Percentiles rank a stretch among this genome's conserved stretches.
phyloP scores from a whole-genome alignment of 2,113 vertebrate species.

The Hepsetus odoe region DNA sequence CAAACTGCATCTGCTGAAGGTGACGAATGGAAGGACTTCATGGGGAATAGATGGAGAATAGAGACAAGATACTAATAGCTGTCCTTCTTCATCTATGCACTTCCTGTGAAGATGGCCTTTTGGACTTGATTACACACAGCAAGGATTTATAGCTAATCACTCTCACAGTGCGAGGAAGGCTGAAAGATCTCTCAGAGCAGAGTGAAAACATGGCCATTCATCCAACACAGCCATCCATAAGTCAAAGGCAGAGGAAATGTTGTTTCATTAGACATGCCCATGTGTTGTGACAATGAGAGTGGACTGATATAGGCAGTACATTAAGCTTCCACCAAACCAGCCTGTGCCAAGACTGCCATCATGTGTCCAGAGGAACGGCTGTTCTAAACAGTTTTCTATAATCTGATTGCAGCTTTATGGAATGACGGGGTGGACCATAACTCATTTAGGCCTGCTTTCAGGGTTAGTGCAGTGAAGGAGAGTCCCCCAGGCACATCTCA shows the following conservation, averaged over 20 bases:
- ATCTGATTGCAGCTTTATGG: neutral
- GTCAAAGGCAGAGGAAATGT: slow-evolving; percentile 41
- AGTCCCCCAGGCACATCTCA: neutral
- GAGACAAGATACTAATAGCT: neutral
- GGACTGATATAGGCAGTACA: slow-evolving; percentile 40
- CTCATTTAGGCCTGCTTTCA: neutral
- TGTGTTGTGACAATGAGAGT: slow-evolving; percentile 54
- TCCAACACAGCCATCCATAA: slow-evolving; percentile 39
- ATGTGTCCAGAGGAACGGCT: slow-evolving; percentile 60
- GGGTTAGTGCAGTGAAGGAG: neutral
- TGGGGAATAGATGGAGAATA: neutral
- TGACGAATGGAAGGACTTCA: neutral
- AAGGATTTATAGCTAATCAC: slow-evolving; percentile 20
- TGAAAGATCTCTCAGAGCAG: slow-evolving; percentile 15
- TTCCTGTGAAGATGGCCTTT: slow-evolving; percentile 12
- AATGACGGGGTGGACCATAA: neutral
- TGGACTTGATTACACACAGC: slow-evolving; percentile 9
- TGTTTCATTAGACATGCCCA: slow-evolving; percentile 41
- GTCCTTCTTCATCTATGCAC: neutral
- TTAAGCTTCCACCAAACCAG: slow-evolving; percentile 28
- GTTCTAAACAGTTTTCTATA: slow-evolving; percentile 26
- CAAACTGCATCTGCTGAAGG: neutral
- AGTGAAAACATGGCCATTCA: slow-evolving; percentile 29
- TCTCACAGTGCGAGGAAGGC: slow-evolving; percentile 1
- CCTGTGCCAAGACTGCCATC: slow-evolving; percentile 72